Evolutionary conservation across 2,797 vertebrate genomes (phyloP).

Genomic region (Microctenopoma steveboyesi): DNA sequence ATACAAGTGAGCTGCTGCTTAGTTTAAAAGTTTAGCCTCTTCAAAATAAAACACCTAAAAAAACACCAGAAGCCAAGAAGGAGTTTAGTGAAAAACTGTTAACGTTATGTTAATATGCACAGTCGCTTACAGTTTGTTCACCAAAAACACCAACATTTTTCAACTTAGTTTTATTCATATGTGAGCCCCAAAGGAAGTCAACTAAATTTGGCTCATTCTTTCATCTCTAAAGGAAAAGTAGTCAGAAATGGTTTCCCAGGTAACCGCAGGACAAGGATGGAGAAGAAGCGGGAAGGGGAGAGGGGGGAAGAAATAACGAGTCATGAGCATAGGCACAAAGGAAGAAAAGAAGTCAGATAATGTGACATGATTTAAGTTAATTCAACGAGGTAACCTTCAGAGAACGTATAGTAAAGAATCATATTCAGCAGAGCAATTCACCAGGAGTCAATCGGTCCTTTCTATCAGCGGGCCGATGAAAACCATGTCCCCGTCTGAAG

Average conservation of each 20-base stretch:
- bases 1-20: no score
- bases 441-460: slow-evolving; percentile 33
- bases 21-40: no score
- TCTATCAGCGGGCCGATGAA: slow-evolving; percentile 41
- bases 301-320: slow-evolving; percentile 18
- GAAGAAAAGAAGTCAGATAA: slow-evolving; percentile 12
- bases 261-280: slow-evolving; percentile 44
- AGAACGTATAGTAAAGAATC: slow-evolving; percentile 25
- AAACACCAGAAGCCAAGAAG: no score
- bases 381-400: slow-evolving; percentile 14
- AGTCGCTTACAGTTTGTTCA: neutral
- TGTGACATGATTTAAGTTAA: slow-evolving; percentile 22
- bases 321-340: slow-evolving; percentile 21
- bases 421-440: slow-evolving; percentile 48
- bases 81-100: no score
- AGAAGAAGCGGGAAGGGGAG: slow-evolving; percentile 15
- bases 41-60: no score
- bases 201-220: slow-evolving; percentile 27
- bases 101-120: no score
- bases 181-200: slow-evolving; percentile 19
- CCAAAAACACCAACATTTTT: neutral
- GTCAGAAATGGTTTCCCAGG: slow-evolving; percentile 57
- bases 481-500: slow-evolving; percentile 30
- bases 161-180: slow-evolving; percentile 1
- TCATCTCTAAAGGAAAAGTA: slow-evolving; percentile 9